Conservation (phyloP, 1,140 invertebrate species). For the Brachionus plicatilis region DNA sequence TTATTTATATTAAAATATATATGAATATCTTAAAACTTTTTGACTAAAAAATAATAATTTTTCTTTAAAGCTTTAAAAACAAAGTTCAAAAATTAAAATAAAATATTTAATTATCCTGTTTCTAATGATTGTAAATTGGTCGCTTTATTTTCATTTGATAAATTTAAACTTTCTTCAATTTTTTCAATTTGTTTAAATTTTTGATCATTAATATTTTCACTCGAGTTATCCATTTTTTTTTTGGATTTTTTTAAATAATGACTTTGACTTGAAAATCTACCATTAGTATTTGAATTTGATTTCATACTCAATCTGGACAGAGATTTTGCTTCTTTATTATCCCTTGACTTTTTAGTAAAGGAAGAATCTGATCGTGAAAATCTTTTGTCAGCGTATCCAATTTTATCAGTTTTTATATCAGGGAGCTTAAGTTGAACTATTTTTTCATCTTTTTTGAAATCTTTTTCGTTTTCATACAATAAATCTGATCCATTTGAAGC, state of each 20-base stretch:
- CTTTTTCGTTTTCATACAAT: not conserved
- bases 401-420: not conserved
- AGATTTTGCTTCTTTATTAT: not conserved
- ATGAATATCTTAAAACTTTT: too few species aligned
- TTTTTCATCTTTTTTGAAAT: not conserved
- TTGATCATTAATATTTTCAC: not conserved
- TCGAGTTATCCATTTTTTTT: not conserved
- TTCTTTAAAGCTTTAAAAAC: not conserved
- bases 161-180: not conserved
- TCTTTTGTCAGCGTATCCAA: not conserved
- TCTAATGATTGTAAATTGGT: not conserved
- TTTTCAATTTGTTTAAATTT: not conserved
- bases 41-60: too few species aligned
- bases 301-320: not conserved
- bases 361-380: not conserved
- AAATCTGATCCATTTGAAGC: slow-evolving; percentile 8
- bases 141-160: not conserved
- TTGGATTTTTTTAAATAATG: not conserved
- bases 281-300: not conserved
- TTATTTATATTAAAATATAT: too few species aligned
- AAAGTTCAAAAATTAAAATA: not conserved
- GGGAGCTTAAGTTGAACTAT: not conserved
- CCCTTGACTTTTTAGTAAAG: not conserved
- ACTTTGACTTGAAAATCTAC: not conserved
- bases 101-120: not conserved